Percentiles rank a stretch among this genome's conserved stretches.
Conservation (phyloP, 2,888 invertebrate species). For the Synanthedon myopaeformis region DNA sequence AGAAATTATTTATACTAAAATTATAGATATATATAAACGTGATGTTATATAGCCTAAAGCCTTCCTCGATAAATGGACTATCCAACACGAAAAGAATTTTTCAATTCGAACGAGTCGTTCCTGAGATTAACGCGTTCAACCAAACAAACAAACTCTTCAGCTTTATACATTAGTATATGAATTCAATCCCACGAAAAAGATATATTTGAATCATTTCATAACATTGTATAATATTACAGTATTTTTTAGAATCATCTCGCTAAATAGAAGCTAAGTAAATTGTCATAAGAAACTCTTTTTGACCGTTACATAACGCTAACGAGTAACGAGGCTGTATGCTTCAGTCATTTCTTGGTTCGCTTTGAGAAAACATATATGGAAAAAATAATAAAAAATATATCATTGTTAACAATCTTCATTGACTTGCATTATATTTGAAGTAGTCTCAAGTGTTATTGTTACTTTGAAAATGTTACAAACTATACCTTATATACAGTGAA, state of each 20-base stretch:
- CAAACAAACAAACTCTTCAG: too few relatives aligned
- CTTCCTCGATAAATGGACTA: too few relatives aligned
- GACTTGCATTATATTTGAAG: not conserved
- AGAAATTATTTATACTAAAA: too few relatives aligned
- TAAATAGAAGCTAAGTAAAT: conserved; percentile 19
- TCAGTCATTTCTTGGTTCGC: conserved; percentile 2
- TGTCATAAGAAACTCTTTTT: conserved; percentile 34
- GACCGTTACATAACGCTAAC: conserved; percentile 5
- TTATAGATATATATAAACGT: too few relatives aligned
- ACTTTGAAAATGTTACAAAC: conserved; percentile 1
- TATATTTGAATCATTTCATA: too few relatives aligned
- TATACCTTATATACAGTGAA: conserved; percentile 12
- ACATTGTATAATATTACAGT: conserved; percentile 21
- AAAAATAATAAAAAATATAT: not conserved
- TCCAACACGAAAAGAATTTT: too few relatives aligned
- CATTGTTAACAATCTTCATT: not conserved
- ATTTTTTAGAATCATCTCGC: conserved; percentile 20
- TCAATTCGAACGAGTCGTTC: too few relatives aligned
- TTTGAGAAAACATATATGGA: conserved; percentile 1
- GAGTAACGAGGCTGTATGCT: conserved; percentile 5
- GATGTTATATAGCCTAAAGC: too few relatives aligned
- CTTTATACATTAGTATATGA: too few relatives aligned
- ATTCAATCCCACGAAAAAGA: too few relatives aligned
- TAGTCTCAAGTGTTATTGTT: conserved; percentile 1
- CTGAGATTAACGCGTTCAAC: too few relatives aligned